Evolutionary conservation across 2,797 vertebrate species (phyloP).

Genomic region (Trematomus bernacchii): DNA sequence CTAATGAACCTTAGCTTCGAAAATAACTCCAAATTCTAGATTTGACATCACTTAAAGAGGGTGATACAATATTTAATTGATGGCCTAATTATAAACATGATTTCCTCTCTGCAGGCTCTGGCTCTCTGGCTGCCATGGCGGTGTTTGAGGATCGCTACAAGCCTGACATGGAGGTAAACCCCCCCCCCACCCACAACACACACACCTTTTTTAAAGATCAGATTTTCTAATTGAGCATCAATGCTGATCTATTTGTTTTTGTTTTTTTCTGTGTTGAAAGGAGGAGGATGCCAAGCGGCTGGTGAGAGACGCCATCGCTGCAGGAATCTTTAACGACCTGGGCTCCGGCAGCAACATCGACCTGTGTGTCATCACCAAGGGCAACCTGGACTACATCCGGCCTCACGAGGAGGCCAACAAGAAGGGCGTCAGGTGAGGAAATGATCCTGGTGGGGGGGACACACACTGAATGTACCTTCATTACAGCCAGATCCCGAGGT

Average conservation of each 20-base stretch:
- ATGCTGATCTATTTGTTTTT: too few species aligned
- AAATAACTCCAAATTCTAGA: too few species aligned
- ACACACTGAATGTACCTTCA: too few species aligned
- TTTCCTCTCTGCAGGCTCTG: slow-evolving; percentile 84
- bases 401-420: slow-evolving; percentile 93
- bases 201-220: neutral
- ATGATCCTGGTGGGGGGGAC: neutral
- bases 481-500: too few species aligned
- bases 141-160: slow-evolving; percentile 97
- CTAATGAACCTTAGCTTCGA: neutral
- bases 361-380: slow-evolving; percentile 94
- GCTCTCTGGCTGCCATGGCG: slow-evolving; percentile 96
- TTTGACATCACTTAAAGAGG: too few species aligned
- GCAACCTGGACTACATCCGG: slow-evolving; percentile 93
- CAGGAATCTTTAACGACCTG: slow-evolving; percentile 96
- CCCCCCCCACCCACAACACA: neutral
- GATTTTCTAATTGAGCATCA: neutral
- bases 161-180: slow-evolving; percentile 92
- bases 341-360: slow-evolving; percentile 98
- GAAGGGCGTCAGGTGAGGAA: slow-evolving; percentile 92
- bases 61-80: too few species aligned
- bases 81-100: too few species aligned
- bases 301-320: slow-evolving; percentile 94
- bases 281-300: slow-evolving; percentile 93
- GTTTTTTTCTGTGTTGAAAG: slow-evolving; percentile 68